Evolutionary conservation across 2,113 vertebrate species (phyloP), one percentile per base, ranked within the genome.

Genomic region (Hystrix brachyura): DNA sequence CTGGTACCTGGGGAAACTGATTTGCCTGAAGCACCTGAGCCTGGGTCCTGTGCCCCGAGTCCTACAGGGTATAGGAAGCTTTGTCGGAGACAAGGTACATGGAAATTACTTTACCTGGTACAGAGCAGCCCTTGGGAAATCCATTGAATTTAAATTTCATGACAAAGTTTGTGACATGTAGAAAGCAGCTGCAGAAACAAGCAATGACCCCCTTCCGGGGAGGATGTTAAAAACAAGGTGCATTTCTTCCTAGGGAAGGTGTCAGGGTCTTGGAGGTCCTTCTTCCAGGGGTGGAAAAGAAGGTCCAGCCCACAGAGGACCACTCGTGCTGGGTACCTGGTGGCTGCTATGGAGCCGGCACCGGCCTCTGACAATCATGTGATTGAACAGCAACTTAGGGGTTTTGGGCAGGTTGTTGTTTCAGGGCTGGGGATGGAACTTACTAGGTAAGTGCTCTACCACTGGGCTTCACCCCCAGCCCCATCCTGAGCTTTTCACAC

Each of bases 301-400:
- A 46, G 57, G 60, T 2, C 4, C 0, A 4, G 9, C 46, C 8
- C 4, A 0, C 62, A 18, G 9, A 65, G 78, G 79, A 46, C 25
- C 21, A 29, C 32, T 38, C 3, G 6, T 8, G 2, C 46, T 38
- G 60, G 69, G 19, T 7, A 0, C 17, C 38, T 2, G 2, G 55
- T 72, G 51, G 17, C 32, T 34, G 17, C 21, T 55, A 2, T 25
- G 13, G 51, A 57, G 19, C 67, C 0, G 15, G 21, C 7, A 10
- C 38, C 27, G 13, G 46, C 43, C 65, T 59, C 62, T 19, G 12
- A 17, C 15, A 71, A 67, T 25, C 0, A 2, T 18, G 29, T 13
- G 59, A 3, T 55, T 2, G 8, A 7, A 15, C 32, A 14, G 92
- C 11, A 38, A 32, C 74, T 91, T 60, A 25, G 57, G 13, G 25